phyloP scores from a whole-genome alignment of 2,113 vertebrate species.

The Entelurus aequoreus region DNA sequence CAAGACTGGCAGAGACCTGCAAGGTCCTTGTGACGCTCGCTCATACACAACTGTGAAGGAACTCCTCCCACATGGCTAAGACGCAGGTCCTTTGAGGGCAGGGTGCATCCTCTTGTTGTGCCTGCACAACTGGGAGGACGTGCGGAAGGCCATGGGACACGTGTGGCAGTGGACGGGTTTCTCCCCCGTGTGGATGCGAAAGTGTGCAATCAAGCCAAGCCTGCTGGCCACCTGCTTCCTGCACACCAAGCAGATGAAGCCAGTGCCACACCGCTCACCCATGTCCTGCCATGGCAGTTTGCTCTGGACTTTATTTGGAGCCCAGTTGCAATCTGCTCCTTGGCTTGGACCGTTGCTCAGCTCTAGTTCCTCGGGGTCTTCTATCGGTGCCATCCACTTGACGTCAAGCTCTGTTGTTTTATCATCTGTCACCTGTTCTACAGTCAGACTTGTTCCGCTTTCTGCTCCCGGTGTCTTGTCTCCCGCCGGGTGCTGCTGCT shows the following conservation, averaged over 20 bases:
- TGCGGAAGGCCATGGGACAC: conserved; percentile 16
- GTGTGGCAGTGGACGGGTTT: conserved; percentile 1
- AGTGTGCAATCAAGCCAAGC: conserved; percentile 20
- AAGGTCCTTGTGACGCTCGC: background rate
- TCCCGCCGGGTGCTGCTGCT: background rate
- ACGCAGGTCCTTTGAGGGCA: accelerated
- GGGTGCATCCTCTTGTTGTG: background rate
- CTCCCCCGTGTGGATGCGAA: conserved; percentile 34
- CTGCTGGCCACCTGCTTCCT: background rate
- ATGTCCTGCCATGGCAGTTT: background rate
- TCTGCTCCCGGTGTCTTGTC: background rate
- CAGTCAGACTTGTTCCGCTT: background rate
- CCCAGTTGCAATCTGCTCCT: background rate
- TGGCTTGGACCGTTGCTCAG: background rate
- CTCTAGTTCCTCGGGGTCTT: conserved; percentile 11
- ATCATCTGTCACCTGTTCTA: background rate
- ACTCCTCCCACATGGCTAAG: conserved; percentile 7
- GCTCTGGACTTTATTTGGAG: accelerated
- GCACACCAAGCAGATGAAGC: conserved; percentile 27
- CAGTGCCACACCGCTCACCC: background rate
- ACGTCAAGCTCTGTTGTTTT: background rate
- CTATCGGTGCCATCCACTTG: conserved; percentile 33
- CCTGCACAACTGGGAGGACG: background rate
- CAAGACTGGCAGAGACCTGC: conserved; percentile 8
- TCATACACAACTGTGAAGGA: background rate